Evolutionary conservation across 2,113 vertebrate species (phyloP).

Genomic region (Eptesicus fuscus): DNA sequence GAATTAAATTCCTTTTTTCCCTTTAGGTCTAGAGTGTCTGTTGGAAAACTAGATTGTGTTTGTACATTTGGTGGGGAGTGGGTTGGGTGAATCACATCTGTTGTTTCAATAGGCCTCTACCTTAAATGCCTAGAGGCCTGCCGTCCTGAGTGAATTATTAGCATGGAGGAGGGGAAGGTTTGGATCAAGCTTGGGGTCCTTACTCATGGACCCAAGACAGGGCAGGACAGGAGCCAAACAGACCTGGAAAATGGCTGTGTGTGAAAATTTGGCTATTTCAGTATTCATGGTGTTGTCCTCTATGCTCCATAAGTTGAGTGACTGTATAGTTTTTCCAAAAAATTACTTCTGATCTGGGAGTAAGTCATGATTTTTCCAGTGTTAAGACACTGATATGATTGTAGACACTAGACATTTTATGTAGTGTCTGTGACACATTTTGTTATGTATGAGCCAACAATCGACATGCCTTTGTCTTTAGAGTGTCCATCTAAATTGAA

Average conservation of each 20-base stretch:
- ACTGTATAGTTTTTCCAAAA: neutral
- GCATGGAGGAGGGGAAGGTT: neutral
- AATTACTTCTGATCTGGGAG: slow-evolving; percentile 25
- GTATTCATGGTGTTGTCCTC: neutral
- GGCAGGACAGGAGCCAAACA: neutral
- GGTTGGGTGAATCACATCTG: neutral
- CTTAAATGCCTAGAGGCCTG: neutral
- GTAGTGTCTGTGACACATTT: slow-evolving; percentile 25
- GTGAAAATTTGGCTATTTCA: neutral
- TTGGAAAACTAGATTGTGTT: slow-evolving; percentile 7
- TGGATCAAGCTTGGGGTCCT: neutral
- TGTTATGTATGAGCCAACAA: neutral
- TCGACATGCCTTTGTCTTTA: slow-evolving; percentile 39
- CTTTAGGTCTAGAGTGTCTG: neutral
- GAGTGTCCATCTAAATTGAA: slow-evolving; percentile 58
- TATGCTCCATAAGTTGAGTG: neutral
- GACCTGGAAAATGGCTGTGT: neutral
- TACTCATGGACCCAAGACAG: neutral
- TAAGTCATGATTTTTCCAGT: slow-evolving; percentile 32
- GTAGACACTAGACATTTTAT: neutral
- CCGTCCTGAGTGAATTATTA: neutral
- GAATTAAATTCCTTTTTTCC: neutral
- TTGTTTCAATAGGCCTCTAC: neutral
- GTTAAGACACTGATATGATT: neutral
- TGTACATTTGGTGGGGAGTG: neutral